Percentiles rank a stretch among this genome's conserved stretches.
phyloP scores from a whole-genome alignment of 2,797 vertebrate species.

The Glyptemys insculpta region DNA sequence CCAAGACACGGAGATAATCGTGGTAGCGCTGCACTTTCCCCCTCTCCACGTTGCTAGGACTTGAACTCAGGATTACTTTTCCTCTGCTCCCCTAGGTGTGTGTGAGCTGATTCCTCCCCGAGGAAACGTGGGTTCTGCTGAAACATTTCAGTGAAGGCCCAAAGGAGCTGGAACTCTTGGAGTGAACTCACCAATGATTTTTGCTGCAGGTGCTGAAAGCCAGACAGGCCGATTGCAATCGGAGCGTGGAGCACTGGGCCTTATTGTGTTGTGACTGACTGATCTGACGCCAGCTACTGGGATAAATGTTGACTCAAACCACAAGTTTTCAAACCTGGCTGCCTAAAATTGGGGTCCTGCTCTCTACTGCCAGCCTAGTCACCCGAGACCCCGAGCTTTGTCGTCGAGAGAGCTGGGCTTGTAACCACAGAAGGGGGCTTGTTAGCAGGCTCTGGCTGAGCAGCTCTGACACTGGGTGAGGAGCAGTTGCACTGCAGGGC shows the following conservation, averaged over 20 bases:
- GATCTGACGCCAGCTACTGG: neutral
- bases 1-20: neutral
- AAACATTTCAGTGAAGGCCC: neutral
- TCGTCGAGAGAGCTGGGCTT: neutral
- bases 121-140: neutral
- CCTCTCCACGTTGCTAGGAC: neutral
- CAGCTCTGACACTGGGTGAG: neutral
- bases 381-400: neutral
- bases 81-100: neutral
- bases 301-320: neutral
- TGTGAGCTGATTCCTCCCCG: neutral
- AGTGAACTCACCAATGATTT: neutral
- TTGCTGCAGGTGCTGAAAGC: neutral
- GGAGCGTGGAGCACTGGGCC: neutral
- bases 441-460: neutral
- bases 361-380: neutral
- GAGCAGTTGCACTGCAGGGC: neutral
- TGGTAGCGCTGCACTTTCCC: neutral
- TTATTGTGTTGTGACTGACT: neutral
- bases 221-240: accelerated
- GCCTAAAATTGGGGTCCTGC: neutral
- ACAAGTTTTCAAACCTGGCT: neutral
- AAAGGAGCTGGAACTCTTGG: neutral
- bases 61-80: neutral
- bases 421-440: neutral